Conservation (phyloP, 1,140 invertebrate species). For the Drosophila pandora region DNA sequence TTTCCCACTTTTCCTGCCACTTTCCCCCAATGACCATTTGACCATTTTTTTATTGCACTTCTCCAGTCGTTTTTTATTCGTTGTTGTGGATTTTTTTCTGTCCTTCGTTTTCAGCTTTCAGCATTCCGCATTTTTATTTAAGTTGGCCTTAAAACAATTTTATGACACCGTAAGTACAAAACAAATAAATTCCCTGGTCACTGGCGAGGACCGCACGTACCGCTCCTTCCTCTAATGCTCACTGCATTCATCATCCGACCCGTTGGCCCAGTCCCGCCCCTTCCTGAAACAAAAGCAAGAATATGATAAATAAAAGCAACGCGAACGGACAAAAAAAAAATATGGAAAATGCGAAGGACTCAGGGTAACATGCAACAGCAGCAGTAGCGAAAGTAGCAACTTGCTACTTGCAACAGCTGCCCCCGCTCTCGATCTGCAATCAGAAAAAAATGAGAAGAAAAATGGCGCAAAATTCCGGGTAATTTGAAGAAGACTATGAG, state of each 20-base stretch:
- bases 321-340: slow-evolving; percentile 29
- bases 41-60: slow-evolving; percentile 45
- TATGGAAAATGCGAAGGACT: slow-evolving; percentile 44
- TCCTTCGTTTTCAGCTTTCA: slow-evolving; percentile 5
- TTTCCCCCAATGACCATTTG: slow-evolving; percentile 56
- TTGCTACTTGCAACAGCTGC: slow-evolving; percentile 16
- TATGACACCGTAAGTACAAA: slow-evolving; percentile 82
- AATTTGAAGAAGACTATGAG: background rate
- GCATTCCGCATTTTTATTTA: slow-evolving; percentile 64
- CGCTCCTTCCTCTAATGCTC: slow-evolving; percentile 62
- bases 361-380: slow-evolving; percentile 50
- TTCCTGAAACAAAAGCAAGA: slow-evolving; percentile 56
- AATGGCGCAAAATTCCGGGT: background rate
- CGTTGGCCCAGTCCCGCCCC: slow-evolving; percentile 49
- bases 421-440: background rate
- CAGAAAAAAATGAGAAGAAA: slow-evolving; percentile 3
- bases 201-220: slow-evolving; percentile 19
- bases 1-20: slow-evolving; percentile 21
- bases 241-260: slow-evolving; percentile 78
- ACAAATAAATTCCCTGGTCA: slow-evolving; percentile 74
- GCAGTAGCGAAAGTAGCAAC: slow-evolving; percentile 43
- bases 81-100: slow-evolving; percentile 2
- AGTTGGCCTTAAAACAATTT: slow-evolving; percentile 81
- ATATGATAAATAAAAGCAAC: slow-evolving; percentile 72
- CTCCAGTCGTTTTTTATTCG: slow-evolving; percentile 12